Evolutionary conservation across 2,888 invertebrate species (phyloP), one percentile per base, ranked within the genome.

Genomic region (Dione vanillae): DNA sequence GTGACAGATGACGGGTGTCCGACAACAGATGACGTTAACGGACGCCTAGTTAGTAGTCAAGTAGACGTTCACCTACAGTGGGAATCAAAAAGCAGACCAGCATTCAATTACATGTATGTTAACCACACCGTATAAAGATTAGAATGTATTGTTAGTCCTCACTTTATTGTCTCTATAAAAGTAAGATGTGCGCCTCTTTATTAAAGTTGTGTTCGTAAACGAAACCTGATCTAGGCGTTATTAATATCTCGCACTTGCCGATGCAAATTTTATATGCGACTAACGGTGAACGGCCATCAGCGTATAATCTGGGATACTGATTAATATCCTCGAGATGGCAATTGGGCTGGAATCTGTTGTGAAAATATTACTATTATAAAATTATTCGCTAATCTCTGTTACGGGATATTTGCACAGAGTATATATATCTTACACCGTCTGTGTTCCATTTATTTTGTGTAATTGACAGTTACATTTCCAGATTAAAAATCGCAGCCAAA

Each of bases 191-290:
- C 59, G 67, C 56, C 61, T 52, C 45, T 45, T 61, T 61, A 61
- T 45, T 45, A 45, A 45, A 27, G 61, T 27, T 45, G 61, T 61
- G 45, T 61, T 61, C 61, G 27, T 61, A 61, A 61, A 45, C 65
- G 52, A 73, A 76, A 75, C 75, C 74, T 70, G 76, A 73, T 75
- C 70, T 69, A 43, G 62, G 68, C 67, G 66, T 74, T 74, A 74
- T 72, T 75, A 75, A 72, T 70, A 72, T 69, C 73, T 71, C 67
- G 70, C 74, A 74, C 68, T 66, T 64, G 62, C 62, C 69, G 72
- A 75, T 75, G 72, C 73, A 67, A 74, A 74, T 72, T 74, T 75
- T 69, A 75, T 75, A 71, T 67, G 59, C 70, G 71, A 67, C 35
- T 72, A 74, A 74, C 71, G 73, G 73, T 62, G 45, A 41, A 65